phyloP scores from a whole-genome alignment of 35 echinoderm and acorn worm species.

The Ophiothrix spiculata region DNA sequence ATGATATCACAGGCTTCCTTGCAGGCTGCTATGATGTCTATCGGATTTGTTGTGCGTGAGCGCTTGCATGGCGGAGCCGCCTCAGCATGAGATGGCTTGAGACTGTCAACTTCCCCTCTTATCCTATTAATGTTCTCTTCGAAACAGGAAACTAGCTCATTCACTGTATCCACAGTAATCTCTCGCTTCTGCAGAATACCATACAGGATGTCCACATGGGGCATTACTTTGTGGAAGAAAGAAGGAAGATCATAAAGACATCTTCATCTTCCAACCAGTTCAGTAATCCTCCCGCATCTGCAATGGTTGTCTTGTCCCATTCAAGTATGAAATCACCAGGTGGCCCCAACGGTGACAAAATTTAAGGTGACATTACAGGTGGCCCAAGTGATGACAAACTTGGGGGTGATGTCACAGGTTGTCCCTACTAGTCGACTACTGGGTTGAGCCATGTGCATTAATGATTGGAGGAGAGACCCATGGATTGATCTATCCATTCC shows the following conservation, averaged over 20 bases:
- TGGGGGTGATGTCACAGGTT: too few species aligned
- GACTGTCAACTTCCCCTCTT: background rate
- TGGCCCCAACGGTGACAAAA: too few species aligned
- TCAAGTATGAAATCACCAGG: too few species aligned
- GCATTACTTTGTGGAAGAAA: constrained; percentile 26
- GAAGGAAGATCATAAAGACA: constrained; percentile 2
- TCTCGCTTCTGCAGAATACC: background rate
- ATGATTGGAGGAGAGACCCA: too few species aligned
- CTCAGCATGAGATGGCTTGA: background rate
- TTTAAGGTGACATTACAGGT: too few species aligned
- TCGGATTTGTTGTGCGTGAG: background rate
- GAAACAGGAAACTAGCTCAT: background rate
- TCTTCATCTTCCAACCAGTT: constrained; percentile 13
- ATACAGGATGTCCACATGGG: constrained; percentile 29
- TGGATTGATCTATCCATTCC: too few species aligned
- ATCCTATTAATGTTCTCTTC: background rate
- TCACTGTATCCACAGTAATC: background rate
- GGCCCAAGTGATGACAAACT: too few species aligned
- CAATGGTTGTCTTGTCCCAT: background rate
- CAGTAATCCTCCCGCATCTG: background rate
- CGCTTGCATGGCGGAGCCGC: background rate
- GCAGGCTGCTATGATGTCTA: background rate
- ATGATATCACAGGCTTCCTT: background rate
- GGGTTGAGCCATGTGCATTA: too few species aligned
- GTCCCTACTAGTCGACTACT: too few species aligned